Percentiles rank a stretch among this genome's conserved stretches.
Evolutionary conservation across 2,113 vertebrate species (phyloP).

Genomic region (Alexandromys fortis): DNA sequence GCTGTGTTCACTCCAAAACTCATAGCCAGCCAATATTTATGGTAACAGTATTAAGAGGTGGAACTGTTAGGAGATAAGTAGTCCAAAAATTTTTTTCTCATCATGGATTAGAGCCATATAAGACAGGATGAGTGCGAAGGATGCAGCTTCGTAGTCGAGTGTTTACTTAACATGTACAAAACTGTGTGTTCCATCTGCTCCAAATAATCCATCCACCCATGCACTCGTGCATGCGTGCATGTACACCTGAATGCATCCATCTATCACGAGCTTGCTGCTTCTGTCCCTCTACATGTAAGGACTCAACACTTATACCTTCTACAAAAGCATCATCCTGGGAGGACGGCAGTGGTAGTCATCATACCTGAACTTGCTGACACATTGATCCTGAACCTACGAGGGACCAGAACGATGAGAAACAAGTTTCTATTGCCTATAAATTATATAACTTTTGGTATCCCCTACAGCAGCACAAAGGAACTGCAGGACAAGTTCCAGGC

Average conservation of each 20-base stretch:
- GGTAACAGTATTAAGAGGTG: neutral
- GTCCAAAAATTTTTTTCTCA: neutral
- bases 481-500: neutral
- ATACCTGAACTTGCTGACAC: neutral
- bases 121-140: neutral
- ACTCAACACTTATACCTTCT: neutral
- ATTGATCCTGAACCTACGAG: neutral
- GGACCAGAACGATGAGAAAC: neutral
- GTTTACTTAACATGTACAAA: neutral
- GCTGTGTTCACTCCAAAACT: neutral
- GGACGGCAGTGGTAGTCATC: neutral
- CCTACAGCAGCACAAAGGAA: neutral
- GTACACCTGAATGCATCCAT: neutral
- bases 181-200: neutral
- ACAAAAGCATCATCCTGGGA: neutral
- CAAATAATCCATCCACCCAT: neutral
- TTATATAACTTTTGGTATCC: neutral
- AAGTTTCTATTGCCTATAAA: neutral
- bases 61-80: neutral
- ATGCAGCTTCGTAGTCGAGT: neutral
- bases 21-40: neutral
- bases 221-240: neutral
- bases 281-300: neutral
- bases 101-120: neutral
- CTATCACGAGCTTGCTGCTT: neutral